Percentiles rank a stretch among this genome's conserved stretches.
These are phyloP conservation scores for Pammene fasciana DNA, from an alignment of 2,888 invertebrate species.

Conservation along the genomic window DNA sequence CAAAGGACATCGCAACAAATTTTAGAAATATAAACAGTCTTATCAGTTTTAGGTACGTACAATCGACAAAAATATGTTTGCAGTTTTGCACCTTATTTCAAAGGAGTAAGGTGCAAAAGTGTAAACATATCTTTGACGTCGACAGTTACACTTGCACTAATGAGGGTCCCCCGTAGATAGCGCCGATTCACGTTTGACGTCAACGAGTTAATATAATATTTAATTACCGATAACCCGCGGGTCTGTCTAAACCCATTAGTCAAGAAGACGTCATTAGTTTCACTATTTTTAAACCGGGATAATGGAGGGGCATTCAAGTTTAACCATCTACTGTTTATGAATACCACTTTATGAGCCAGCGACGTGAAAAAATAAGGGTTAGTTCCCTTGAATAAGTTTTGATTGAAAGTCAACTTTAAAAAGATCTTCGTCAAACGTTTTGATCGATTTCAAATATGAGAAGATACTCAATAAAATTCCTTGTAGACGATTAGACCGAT, in stretches of 20 bases:
- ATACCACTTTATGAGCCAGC: neutral
- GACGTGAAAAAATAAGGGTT: neutral
- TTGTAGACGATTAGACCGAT: no score
- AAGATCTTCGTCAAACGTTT: no score
- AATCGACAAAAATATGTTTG: neutral
- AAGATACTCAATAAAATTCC: no score
- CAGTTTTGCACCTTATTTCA: no score
- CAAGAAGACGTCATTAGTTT: conserved; percentile 36
- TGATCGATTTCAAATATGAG: no score
- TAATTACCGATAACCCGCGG: conserved; percentile 61
- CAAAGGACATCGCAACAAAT: no score
- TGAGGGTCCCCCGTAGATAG: conserved; percentile 46
- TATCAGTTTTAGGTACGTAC: no score
- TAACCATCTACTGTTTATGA: neutral
- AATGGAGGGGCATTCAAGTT: conserved; percentile 17
- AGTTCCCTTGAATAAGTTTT: no score
- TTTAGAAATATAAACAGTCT: no score
- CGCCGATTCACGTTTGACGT: conserved; percentile 52
- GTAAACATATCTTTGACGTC: no score
- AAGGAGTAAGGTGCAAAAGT: no score
- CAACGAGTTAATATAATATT: conserved; percentile 52
- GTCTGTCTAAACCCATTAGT: conserved; percentile 45
- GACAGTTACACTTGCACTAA: conserved; percentile 21
- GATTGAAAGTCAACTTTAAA: no score
- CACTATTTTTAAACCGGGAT: conserved; percentile 30